Evolutionary conservation across 2,888 invertebrate species (phyloP).

Genomic region (Taphrorychus bicolor): DNA sequence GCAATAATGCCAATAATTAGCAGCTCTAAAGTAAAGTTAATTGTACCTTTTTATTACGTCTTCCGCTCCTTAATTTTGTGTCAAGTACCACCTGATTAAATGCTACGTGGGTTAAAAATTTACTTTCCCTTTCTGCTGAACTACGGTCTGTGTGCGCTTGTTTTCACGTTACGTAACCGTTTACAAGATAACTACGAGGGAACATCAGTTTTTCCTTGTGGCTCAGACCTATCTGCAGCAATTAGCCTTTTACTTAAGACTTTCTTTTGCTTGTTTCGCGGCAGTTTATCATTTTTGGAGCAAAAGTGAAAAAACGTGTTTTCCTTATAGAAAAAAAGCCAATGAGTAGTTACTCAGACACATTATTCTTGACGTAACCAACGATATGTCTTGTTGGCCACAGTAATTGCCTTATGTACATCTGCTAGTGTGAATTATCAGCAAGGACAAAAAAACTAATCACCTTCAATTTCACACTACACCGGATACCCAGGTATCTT

Average conservation of each 20-base stretch:
- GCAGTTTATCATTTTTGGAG: background rate
- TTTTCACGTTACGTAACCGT: background rate
- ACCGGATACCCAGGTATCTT: background rate
- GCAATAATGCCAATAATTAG: too few species aligned
- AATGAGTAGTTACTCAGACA: background rate
- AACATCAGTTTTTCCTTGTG: background rate
- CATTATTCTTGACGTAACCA: background rate
- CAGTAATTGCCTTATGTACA: too few species aligned
- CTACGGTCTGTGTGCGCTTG: background rate
- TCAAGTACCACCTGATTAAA: background rate
- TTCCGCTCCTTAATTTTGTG: background rate
- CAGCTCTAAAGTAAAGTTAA: too few species aligned
- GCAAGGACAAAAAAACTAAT: too few species aligned
- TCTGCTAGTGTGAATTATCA: too few species aligned
- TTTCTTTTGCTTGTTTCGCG: background rate
- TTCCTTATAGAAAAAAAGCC: background rate
- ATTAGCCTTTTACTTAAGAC: background rate
- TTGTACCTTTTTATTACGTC: too few species aligned
- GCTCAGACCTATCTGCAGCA: background rate
- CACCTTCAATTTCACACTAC: background rate
- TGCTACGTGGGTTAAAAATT: background rate
- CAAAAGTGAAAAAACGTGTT: background rate
- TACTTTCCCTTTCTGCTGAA: slow-evolving; percentile 10
- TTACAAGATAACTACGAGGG: slow-evolving; percentile 3
- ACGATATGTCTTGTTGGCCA: too few species aligned